Conservation (phyloP, 2,797 vertebrate species). For the Staurois parvus region DNA sequence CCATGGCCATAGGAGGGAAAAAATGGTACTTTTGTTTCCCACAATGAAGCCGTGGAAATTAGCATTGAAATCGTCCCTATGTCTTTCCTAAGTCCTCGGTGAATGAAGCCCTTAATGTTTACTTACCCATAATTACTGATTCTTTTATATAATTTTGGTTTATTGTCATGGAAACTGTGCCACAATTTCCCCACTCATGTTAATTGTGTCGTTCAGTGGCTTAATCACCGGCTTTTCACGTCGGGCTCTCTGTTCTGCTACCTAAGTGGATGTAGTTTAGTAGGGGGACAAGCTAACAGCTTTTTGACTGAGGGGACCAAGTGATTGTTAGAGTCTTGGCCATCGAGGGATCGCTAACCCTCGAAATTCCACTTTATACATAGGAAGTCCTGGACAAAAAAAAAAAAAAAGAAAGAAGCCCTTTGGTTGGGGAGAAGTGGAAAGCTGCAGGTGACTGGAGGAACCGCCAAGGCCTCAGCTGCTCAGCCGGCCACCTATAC, state of each 20-base stretch:
- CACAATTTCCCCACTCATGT: conserved; percentile 58
- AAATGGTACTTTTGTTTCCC: conserved; percentile 52
- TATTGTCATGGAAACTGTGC: conserved; percentile 62
- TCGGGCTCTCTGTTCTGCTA: conserved; percentile 22
- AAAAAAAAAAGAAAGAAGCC: no score
- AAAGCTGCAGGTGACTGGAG: conserved; percentile 42
- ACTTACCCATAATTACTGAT: conserved; percentile 62
- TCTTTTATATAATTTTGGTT: conserved; percentile 61
- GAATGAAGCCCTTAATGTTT: conserved; percentile 61
- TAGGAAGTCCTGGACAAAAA: background rate
- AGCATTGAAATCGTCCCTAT: conserved; percentile 58
- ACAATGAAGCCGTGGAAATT: conserved; percentile 52
- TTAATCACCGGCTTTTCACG: conserved; percentile 59
- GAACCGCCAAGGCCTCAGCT: background rate
- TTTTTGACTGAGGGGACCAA: conserved; percentile 11
- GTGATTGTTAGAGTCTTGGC: conserved; percentile 10
- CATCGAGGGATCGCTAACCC: background rate
- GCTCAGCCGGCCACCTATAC: no score
- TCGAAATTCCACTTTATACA: conserved; percentile 6
- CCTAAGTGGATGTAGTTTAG: conserved; percentile 36
- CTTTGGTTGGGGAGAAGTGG: background rate
- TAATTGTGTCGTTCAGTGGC: conserved; percentile 52
- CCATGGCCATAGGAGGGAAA: conserved; percentile 6
- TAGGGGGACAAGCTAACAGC: conserved; percentile 10
- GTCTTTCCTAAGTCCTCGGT: conserved; percentile 44